These are phyloP conservation scores for Meta bourneti DNA, from an alignment of 2,888 invertebrate species.

Conservation along the genomic window DNA sequence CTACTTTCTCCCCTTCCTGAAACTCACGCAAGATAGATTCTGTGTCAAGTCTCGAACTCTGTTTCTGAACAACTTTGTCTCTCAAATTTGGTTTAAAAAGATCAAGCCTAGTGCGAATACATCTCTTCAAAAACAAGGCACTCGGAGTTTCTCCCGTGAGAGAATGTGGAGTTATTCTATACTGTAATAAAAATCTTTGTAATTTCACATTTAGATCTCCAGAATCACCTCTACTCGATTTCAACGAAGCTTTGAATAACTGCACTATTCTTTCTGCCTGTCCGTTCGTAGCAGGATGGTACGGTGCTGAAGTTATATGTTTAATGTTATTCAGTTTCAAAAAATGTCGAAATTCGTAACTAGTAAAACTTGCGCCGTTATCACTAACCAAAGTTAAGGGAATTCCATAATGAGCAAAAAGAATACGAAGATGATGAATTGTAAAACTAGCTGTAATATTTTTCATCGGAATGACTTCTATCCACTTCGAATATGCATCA, in stretches of 20 bases:
- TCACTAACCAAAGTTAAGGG: constrained; percentile 59
- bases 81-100: constrained; percentile 56
- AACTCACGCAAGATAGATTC: constrained; percentile 35
- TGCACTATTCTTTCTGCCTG: constrained; percentile 57
- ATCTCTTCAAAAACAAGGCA: constrained; percentile 52
- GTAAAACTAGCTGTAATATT: constrained; percentile 47
- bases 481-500: constrained; percentile 64
- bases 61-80: constrained; percentile 39
- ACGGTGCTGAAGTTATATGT: constrained; percentile 55
- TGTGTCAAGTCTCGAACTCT: constrained; percentile 30
- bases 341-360: constrained; percentile 47
- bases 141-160: constrained; percentile 59
- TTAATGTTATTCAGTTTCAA: constrained; percentile 76
- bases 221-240: constrained; percentile 56
- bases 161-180: constrained; percentile 57
- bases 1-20: constrained; percentile 35
- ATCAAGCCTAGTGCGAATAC: constrained; percentile 49
- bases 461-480: constrained; percentile 58
- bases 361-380: constrained; percentile 63
- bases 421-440: constrained; percentile 44
- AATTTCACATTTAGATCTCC: constrained; percentile 55
- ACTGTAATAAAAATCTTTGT: constrained; percentile 35
- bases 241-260: constrained; percentile 54
- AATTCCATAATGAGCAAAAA: constrained; percentile 61
- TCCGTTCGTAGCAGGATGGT: constrained; percentile 54